Evolutionary conservation across 2,797 vertebrate genomes (phyloP), one percentile per base, ranked within the genome.

Genomic region (Dryobates pubescens): DNA sequence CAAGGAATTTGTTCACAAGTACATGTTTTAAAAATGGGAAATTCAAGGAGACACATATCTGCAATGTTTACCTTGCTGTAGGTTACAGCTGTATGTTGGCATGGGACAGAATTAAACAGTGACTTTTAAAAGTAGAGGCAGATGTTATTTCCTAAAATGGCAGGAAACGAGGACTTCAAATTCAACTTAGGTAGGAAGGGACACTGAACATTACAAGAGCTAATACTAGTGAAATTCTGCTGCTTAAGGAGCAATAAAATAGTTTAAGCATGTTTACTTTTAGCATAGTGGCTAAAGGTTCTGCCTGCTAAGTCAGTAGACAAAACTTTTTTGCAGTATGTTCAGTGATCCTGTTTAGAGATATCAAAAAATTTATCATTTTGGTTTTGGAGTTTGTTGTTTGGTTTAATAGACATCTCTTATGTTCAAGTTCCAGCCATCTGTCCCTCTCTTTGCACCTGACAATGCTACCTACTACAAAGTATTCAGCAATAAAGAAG

Each of bases 391-490:
- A 71, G 57, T 56, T 17, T 73, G 12, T 82, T 70, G 45, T 65
- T 89, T 76, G 41, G 67, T 91, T 74, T 93, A 91, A 93, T 69
- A 91, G 65, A 80, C 49, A 8, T 93, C 49, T 90, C 81, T 65
- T 86, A 61, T 84, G 86, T 96, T 96, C 85, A 96, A 99, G 99
- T 99, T 98, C 83, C 95, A 97, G 79, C 99, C 99, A 23, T 97
- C 98, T 58, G 97, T 97, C 61, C 98, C 99, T 93, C 97, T 98
- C 96, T 99, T 99, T 96, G 96, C 98, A 59, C 95, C 98, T 17
- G 98, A 99, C 75, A 97, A 97, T 12, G 76, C 96, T 64, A 98
- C 96, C 93, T 99, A 98, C 97, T 99, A 99, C 96, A 99, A 98
- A 97, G 96, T 99, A 88, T 97, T 98, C 97, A 99, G 99, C 90